Percentiles rank a stretch among this genome's conserved stretches.
phyloP scores from a whole-genome alignment of 2,888 invertebrate species.

The Leuctra nigra region DNA sequence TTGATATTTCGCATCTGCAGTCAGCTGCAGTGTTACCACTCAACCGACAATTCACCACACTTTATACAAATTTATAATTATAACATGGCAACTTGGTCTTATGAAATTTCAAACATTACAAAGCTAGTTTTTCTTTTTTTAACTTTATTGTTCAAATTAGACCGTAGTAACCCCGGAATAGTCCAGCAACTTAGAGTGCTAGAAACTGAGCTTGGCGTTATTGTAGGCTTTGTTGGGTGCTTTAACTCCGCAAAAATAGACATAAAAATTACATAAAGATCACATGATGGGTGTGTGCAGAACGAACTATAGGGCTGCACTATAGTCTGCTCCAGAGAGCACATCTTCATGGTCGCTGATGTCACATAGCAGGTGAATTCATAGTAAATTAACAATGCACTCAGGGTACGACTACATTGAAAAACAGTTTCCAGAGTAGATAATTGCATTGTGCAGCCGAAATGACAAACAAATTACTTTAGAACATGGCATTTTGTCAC shows the following conservation, averaged over 20 bases:
- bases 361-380: conserved; percentile 24
- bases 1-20: conserved; percentile 16
- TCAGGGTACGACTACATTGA: conserved; percentile 27
- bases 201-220: conserved; percentile 28
- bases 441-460: conserved; percentile 1
- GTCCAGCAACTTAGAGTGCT: conserved; percentile 28
- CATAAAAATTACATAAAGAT: conserved; percentile 27
- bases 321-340: conserved; percentile 21
- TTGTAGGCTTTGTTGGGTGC: conserved; percentile 20
- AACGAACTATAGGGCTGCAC: conserved; percentile 18
- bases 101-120: conserved; percentile 26
- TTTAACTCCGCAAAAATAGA: conserved; percentile 27
- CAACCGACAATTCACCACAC: conserved; percentile 29
- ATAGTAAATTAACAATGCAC: conserved; percentile 19
- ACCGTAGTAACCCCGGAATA: conserved; percentile 28
- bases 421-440: conserved; percentile 20
- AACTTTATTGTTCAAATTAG: conserved; percentile 30
- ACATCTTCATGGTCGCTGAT: conserved; percentile 18
- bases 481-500: too few relatives aligned
- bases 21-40: conserved; percentile 27
- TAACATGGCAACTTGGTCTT: conserved; percentile 26
- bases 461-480: conserved; percentile 21
- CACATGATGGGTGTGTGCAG: conserved; percentile 25
- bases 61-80: conserved; percentile 29
- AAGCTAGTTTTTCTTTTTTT: too few relatives aligned